These are phyloP conservation scores for Chroicocephalus ridibundus DNA, from an alignment of 2,113 vertebrate genomes.

Conservation along the genomic window DNA sequence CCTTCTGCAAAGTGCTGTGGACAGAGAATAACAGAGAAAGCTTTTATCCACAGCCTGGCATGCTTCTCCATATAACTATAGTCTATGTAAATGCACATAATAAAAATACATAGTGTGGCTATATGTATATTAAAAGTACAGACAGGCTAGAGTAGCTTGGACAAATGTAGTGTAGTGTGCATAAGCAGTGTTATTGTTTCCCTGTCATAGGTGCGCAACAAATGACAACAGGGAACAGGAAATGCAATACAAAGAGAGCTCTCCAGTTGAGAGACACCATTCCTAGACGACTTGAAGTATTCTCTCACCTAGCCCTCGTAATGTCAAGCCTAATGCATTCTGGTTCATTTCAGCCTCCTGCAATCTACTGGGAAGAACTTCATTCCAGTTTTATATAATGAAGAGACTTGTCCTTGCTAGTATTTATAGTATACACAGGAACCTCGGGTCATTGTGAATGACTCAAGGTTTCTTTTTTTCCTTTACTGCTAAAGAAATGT, in stretches of 20 bases:
- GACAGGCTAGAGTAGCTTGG: neutral
- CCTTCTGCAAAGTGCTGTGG: neutral
- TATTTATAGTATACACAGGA: constrained; percentile 28
- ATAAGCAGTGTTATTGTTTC: neutral
- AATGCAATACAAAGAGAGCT: neutral
- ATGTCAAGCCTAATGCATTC: constrained; percentile 23
- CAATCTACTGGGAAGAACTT: constrained; percentile 28
- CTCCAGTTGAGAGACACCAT: neutral
- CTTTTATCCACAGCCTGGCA: neutral
- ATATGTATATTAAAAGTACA: neutral
- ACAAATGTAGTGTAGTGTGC: neutral
- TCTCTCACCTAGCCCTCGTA: neutral
- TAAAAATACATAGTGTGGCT: neutral
- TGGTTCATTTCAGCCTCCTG: constrained; percentile 22
- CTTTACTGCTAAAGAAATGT: constrained; percentile 18
- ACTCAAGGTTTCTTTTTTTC: neutral
- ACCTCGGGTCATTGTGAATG: neutral
- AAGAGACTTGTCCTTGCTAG: neutral
- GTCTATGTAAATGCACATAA: neutral
- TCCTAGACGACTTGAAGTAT: neutral
- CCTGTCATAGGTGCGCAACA: neutral
- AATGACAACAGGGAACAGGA: neutral
- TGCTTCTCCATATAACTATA: rapidly evolving
- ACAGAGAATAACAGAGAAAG: neutral
- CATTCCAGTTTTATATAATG: constrained; percentile 11